phyloP scores from a whole-genome alignment of 2,797 vertebrate genomes.

The Apogon talboti region DNA sequence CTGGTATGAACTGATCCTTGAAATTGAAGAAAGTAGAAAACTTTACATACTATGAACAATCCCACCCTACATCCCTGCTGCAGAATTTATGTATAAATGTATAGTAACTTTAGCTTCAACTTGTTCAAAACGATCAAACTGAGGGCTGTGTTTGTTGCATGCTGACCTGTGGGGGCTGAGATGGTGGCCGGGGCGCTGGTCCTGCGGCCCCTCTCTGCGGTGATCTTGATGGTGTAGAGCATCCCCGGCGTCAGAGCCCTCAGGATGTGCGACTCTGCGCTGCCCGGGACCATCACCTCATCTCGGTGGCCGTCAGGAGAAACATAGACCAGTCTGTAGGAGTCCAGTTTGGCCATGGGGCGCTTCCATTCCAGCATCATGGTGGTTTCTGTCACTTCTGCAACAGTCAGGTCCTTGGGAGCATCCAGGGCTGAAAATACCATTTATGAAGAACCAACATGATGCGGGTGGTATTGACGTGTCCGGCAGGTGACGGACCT shows the following conservation, averaged over 20 bases:
- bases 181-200: conserved; percentile 85
- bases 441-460: neutral
- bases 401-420: conserved; percentile 89
- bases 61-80: too few relatives aligned
- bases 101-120: too few relatives aligned
- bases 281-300: conserved; percentile 83
- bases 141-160: neutral
- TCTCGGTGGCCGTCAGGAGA: conserved; percentile 78
- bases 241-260: conserved; percentile 85
- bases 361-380: conserved; percentile 88
- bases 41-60: too few relatives aligned
- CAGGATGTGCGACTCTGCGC: conserved; percentile 83
- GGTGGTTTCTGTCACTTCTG: conserved; percentile 86
- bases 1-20: too few relatives aligned
- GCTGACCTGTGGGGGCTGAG: conserved; percentile 90
- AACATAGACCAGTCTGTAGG: conserved; percentile 86
- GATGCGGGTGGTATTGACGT: too few relatives aligned
- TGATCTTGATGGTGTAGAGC: conserved; percentile 89
- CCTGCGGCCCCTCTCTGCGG: conserved; percentile 89
- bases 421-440: conserved; percentile 87
- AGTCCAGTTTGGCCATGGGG: conserved; percentile 90
- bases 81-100: too few relatives aligned
- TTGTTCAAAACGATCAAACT: too few relatives aligned
- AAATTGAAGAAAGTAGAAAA: too few relatives aligned
- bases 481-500: too few relatives aligned